Evolutionary conservation across 2,888 invertebrate species (phyloP), one percentile per base, ranked within the genome.

Genomic region (Platynereis dumerilii): DNA sequence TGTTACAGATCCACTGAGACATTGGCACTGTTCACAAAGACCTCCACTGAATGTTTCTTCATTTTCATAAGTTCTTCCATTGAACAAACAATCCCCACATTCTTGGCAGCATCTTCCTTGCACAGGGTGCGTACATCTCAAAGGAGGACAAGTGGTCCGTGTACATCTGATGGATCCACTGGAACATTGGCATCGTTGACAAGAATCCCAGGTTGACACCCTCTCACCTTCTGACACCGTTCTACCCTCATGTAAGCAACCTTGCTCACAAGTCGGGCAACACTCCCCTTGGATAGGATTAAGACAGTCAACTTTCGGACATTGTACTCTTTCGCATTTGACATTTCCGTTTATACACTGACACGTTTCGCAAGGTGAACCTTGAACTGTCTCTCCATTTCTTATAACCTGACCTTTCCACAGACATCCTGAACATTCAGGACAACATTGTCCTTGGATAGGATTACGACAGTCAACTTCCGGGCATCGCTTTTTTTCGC

Each of bases 71-170:
- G n/a, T 22, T 12, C n/a, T n/a, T n/a, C 48, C 48, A 10, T 48
- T 5, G 48, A 29, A 61, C 12, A 61, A 34, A 22, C 61, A 61
- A 3, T 12, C 24, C 3, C 3, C 20, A 20, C 62, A 62, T 34
- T 15, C 3, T 12, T 55, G 57, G 53, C 60, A 60, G 60, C 60
- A 60, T 5, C 57, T 24, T 17, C 62, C 62, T 17, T 39, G 48
- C 15, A 29, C 34, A 12, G 62, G 62, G 17, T 62, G 56, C 2
- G 44, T 17, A 42, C 62, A 62, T 28, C 17, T 2, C 1, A 28
- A 17, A 7, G 15, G 17, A 1, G 61, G 22, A 28, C 61, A 61
- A 42, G 3, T 12, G 26, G 17, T 10, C 5, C n/a, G 3, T 1
- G 54, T 24, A 54, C 61, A 61, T 20, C 17, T 61, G 53, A 61